Evolutionary conservation across 1,140 invertebrate species (phyloP).

Genomic region (Magallana angulata): DNA sequence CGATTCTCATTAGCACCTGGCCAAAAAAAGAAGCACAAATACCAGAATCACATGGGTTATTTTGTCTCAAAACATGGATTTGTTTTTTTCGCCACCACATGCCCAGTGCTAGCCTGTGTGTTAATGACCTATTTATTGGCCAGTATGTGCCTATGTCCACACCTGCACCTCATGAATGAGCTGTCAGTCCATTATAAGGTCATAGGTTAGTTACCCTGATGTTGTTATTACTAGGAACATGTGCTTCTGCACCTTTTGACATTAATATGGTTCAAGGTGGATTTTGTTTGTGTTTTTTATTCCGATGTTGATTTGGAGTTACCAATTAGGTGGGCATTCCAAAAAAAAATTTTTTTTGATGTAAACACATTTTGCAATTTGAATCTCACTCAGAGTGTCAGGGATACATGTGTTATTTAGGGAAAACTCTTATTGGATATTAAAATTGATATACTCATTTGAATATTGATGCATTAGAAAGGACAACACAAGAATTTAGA

Average conservation of each 20-base stretch:
- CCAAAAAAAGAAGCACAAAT: background rate
- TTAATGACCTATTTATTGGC: constrained; percentile 4
- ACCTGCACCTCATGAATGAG: constrained; percentile 9
- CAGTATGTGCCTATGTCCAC: constrained; percentile 8
- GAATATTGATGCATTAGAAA: no score
- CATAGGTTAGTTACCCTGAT: background rate
- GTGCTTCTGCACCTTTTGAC: background rate
- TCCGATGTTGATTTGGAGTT: no score
- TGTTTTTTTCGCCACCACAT: background rate
- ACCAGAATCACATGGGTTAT: background rate
- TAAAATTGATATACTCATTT: no score
- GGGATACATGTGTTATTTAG: no score
- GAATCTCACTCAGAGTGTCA: no score
- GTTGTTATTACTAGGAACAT: background rate
- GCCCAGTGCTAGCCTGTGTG: background rate
- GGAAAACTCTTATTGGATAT: no score
- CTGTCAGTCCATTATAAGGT: background rate
- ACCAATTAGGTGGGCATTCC: no score
- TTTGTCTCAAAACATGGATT: background rate
- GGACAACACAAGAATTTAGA: no score
- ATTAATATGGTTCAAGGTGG: no score
- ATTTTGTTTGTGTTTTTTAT: no score
- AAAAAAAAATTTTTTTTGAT: no score
- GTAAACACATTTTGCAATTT: no score
- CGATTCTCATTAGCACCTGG: constrained; percentile 10